Base-by-base conservation (phyloP, 2,888 invertebrate species). In the Hartigia nigra region DNA sequence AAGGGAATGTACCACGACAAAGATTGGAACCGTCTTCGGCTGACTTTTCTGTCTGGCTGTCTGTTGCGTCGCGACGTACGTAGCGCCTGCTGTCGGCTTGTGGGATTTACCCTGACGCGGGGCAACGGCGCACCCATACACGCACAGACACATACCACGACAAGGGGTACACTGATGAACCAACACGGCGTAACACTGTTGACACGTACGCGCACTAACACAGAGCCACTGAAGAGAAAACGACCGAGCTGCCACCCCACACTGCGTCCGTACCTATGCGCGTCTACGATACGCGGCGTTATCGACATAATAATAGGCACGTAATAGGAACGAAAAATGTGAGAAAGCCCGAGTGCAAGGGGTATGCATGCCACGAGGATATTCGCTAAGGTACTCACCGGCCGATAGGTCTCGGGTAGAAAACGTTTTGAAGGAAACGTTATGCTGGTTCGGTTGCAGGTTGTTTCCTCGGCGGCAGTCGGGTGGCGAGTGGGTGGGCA, bases 401-500 rank as follows among this genome's bases (percentile, higher is more conserved):
- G 75, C 70, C 77, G 81, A 36, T 70, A 79, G 82, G 81, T 81
- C 55, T 79, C 78, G 81, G 84, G 83, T 80, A 77, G 82, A 86
- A 87, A 86, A 86, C 88, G 86, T 87, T 86, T 86, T 84, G 86
- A 34, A 86, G 87, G 83, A 85, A 87, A 88, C 86, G 86, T 86
- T 84, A 83, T 85, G 86, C 87, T 87, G 87, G 74, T 87, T 88
- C 86, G 88, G 88, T 87, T 87, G 91, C 91, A 91, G 91, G 91
- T 91, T 91, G 91, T 91, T 91, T 91, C 91, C 90, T 90, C 90
- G 90, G 86, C 90, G 90, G 91, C 91, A 87, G 91, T 88, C 91
- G 91, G 91, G 90, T 91, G 91, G 90, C 88, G 87, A 90, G 92
- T 91, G 92, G 91, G 91, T 90, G 91, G 91, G 90, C 88, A 91